Conservation (phyloP, 1,140 invertebrate genomes). For the Hycleus cichorii region DNA sequence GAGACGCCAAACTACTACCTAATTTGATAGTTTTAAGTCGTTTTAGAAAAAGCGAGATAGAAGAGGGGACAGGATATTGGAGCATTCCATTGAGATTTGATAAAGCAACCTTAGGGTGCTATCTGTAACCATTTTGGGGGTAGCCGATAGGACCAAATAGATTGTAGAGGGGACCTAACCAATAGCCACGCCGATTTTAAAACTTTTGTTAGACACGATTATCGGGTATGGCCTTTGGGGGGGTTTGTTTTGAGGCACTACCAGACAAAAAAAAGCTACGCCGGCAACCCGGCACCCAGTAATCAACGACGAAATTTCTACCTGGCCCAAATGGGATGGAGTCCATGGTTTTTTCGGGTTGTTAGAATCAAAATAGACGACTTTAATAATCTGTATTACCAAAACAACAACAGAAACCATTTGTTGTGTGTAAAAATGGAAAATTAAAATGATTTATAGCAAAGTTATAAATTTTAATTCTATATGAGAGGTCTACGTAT, state of each 20-base stretch:
- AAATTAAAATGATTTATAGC: not conserved
- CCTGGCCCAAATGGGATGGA: not conserved
- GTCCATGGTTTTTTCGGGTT: no score
- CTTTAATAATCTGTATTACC: no score
- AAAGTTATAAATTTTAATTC: constrained; percentile 13
- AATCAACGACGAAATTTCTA: constrained; percentile 11
- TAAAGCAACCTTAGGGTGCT: constrained; percentile 23
- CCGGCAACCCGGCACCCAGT: not conserved
- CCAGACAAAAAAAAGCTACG: not conserved
- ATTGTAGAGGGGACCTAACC: constrained; percentile 20
- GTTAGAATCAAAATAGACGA: no score
- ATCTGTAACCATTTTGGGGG: constrained; percentile 26
- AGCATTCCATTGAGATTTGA: constrained; percentile 24
- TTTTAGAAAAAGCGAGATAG: no score
- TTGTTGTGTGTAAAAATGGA: not conserved
- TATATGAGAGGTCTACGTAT: constrained; percentile 10
- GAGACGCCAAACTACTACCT: no score
- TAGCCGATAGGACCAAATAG: constrained; percentile 24
- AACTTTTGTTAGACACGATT: constrained; percentile 25
- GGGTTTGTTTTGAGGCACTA: constrained; percentile 3
- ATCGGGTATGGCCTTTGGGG: constrained; percentile 5
- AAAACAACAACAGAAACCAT: not conserved
- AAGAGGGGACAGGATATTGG: constrained; percentile 19
- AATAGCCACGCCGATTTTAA: constrained; percentile 27
- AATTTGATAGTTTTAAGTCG: no score